phyloP scores from a whole-genome alignment of 2,113 vertebrate genomes.

The Prionailurus bengalensis region DNA sequence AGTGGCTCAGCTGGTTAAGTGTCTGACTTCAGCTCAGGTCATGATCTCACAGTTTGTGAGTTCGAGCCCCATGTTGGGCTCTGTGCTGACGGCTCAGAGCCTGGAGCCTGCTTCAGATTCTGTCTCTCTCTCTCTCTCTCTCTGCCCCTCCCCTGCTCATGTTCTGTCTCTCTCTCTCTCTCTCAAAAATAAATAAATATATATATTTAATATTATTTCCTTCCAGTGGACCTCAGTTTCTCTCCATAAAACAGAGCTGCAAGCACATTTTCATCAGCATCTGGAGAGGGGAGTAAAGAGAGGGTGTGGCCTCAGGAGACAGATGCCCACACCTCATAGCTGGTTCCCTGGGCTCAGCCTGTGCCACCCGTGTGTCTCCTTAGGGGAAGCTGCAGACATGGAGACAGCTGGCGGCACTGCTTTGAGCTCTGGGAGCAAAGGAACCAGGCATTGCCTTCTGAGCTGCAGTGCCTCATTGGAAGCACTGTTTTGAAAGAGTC shows the following conservation, averaged over 20 bases:
- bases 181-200: no score
- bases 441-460: rapidly evolving
- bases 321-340: not conserved
- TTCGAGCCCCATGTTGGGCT: no score
- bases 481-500: not conserved
- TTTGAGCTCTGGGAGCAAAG: not conserved
- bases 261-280: not conserved
- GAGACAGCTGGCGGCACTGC: not conserved
- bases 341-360: no score
- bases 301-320: not conserved
- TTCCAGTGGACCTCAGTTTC: not conserved
- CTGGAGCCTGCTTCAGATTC: no score
- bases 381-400: not conserved
- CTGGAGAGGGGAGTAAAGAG: not conserved
- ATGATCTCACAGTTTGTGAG: no score
- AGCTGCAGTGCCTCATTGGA: not conserved
- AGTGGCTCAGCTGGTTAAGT: no score
- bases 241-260: not conserved
- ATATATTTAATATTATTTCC: not conserved
- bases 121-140: no score
- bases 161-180: no score
- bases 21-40: no score
- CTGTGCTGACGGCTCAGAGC: no score
- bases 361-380: not conserved
- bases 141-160: no score